A percentile compares a stretch with the other conserved stretches of the same genome.
These are phyloP conservation scores for Morinoia aosen DNA, from an alignment of 2,888 invertebrate genomes.

Conservation along the genomic window DNA sequence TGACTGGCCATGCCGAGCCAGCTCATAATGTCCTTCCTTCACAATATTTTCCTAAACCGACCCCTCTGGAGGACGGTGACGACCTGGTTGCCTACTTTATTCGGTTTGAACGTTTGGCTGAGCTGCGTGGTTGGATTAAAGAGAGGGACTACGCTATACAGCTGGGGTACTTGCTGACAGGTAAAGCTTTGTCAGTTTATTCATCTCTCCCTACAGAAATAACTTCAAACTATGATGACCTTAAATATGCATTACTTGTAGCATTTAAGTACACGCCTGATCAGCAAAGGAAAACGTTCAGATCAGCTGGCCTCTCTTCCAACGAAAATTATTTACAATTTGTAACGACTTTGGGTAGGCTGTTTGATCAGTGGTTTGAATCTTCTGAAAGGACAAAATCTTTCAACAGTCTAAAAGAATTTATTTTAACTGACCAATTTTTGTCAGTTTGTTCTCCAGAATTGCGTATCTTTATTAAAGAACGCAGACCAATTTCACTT, in stretches of 20 bases:
- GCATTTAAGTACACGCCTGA: neutral
- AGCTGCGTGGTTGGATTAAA: neutral
- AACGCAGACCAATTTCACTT: neutral
- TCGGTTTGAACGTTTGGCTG: neutral
- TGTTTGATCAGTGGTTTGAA: neutral
- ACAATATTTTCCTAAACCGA: no score
- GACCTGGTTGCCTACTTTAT: neutral
- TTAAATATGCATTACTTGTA: neutral
- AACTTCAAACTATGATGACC: neutral
- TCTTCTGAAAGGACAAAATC: neutral
- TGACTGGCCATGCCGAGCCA: no score
- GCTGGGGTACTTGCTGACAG: neutral
- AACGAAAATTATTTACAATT: neutral
- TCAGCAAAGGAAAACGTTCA: neutral
- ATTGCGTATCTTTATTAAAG: neutral
- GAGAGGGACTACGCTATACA: neutral
- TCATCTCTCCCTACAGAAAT: neutral
- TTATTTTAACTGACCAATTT: neutral
- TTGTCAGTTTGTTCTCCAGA: neutral
- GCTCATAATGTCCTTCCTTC: no score
- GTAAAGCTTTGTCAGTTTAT: neutral
- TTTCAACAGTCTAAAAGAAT: neutral
- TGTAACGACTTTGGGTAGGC: neutral
- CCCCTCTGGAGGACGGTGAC: neutral
- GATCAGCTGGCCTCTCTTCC: neutral